Evolutionary conservation across 2,797 vertebrate genomes (phyloP), one percentile per base, ranked within the genome.

Genomic region (Schizopygopsis pylzovi): DNA sequence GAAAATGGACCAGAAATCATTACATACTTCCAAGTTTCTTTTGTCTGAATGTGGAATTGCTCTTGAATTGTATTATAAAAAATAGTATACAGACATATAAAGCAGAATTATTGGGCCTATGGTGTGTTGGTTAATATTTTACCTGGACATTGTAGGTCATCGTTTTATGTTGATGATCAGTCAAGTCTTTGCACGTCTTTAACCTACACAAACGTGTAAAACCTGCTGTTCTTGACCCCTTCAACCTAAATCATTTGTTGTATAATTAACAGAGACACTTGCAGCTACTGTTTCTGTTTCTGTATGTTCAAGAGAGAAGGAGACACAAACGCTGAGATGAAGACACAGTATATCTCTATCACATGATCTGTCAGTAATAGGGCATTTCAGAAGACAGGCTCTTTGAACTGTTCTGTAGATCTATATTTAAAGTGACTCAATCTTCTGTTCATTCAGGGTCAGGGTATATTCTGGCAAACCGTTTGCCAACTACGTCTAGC

Each of bases 341-440:
- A 79, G n/a, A 65, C 77, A 79, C 13, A 59, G 54, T 20, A 56
- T 12, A 41, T 41, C 67, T 39, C 65, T 54, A 37, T 37, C 47
- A 22, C 33, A 37, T 28, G 28, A 28, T 47, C 28, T 37, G 41
- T 43, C 4, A 28, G 54, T 61, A 33, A 67, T 8, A 13, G 11
- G 11, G 18, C 1, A 2, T 28, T 54, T 41, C 4, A 52, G 20
- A 52, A 54, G 8, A 41, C 65, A 68, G 8, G 28, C 79, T 33
- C 12, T 45, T 81, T 68, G n/a, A 70, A 59, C 45, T 15, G 13
- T 45, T 43, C 39, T 45, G 9, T 18, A 20, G 33, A 41, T 54
- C 45, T 68, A 84, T 33, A 39, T 78, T 78, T 54, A 68, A 54
- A 84, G 49, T 45, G 63, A 78, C 56, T 70, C 18, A 84, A 16